Evolutionary conservation across 2,797 vertebrate species (phyloP), one percentile per base, ranked within the genome.

Genomic region (Hapalemur alaotrensis): DNA sequence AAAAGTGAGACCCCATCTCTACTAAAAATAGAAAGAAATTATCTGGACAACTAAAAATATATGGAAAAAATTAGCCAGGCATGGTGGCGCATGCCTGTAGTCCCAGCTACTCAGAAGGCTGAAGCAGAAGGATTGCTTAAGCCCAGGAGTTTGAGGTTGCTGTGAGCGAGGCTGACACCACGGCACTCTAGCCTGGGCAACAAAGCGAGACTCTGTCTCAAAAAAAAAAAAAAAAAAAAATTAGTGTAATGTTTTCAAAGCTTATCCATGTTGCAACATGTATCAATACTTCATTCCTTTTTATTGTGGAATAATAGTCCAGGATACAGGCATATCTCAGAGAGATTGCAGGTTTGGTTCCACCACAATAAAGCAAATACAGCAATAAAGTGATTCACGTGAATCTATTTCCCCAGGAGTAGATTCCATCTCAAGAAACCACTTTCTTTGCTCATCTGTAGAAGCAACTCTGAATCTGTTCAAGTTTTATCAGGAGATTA

Each of bases 101-200:
- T 46, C 43, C 43, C 43, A 46, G 43, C 43, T 46, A 46, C 43
- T 2, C 10, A 0, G 43, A 9, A 46, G 43, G 43, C 43, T 46
- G 10, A 46, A 9, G 0, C 43, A 46, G 43, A 0, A 12, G 43
- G 43, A 46, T 46, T 0, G 0, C 43, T 46, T 0, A 12, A 46
- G 10, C 43, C 43, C 10, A 46, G 43, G 43, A 46, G 2, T 46
- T 46, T 46, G 43, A 46, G 43, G 43, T 46, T 46, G 43, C 43
- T 46, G 43, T 46, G 43, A 46, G 43, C 43, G 10, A 0, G 43
- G 43, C 43, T 46, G 43, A 46, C 10, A 0, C 43, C 43, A 46
- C 0, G 43, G 43, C 43, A 46, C 43, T 41, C 41, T 11, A 46
- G 43, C 43, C 43, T 0, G 43, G 43, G 43, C 43, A 46, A 46